Conservation (phyloP, 2,888 invertebrate genomes). For the Polydrusus pterygomalis region DNA sequence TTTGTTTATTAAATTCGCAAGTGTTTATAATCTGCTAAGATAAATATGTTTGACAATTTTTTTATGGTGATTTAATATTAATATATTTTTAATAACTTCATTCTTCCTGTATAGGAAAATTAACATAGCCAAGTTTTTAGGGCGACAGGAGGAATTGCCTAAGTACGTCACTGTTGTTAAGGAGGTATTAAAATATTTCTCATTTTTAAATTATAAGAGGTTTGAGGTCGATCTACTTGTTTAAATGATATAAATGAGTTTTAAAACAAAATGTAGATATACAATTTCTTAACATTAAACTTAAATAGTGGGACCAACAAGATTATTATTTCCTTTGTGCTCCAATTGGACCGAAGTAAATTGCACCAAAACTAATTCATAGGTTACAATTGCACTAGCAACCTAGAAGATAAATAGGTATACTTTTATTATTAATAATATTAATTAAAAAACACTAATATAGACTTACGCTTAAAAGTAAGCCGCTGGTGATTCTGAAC, state of each 20-base stretch:
- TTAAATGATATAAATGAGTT: no score
- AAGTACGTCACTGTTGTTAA: no score
- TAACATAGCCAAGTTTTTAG: neutral
- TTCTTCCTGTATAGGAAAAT: neutral
- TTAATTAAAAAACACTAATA: no score
- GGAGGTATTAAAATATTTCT: neutral
- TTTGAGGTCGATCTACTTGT: no score
- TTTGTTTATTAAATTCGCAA: neutral
- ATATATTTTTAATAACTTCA: no score
- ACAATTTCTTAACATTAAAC: no score
- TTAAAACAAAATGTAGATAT: no score
- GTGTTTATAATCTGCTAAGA: neutral
- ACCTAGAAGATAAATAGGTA: constrained; percentile 62
- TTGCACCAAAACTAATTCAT: constrained; percentile 66
- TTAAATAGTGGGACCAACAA: neutral
- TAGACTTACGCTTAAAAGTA: constrained; percentile 64
- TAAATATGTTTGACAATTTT: neutral
- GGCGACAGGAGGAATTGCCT: no score
- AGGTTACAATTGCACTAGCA: constrained; percentile 65
- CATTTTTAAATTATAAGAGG: no score
- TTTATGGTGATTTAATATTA: neutral
- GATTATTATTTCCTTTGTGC: neutral
- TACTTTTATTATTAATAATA: no score
- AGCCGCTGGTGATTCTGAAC: constrained; percentile 64
- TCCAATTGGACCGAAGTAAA: constrained; percentile 54